Percentiles rank a stretch among this genome's conserved stretches.
These are phyloP conservation scores for Nothoprocta perdicaria DNA, from an alignment of 2,113 vertebrate genomes.

Conservation along the genomic window DNA sequence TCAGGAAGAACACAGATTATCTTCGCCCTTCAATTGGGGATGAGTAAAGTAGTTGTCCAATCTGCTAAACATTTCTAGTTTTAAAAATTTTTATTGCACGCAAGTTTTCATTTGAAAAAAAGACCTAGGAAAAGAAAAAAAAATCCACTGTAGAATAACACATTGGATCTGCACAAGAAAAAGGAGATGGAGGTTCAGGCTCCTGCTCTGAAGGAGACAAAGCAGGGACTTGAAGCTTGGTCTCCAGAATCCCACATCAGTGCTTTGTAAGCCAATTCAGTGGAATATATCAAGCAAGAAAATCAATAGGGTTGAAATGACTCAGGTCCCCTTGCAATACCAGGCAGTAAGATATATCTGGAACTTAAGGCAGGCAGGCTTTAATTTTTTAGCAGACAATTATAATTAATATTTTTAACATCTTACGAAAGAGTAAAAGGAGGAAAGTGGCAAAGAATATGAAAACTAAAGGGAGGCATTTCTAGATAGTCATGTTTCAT, in stretches of 20 bases:
- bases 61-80: not conserved
- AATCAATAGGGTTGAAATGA: not conserved
- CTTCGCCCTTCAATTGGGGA: not conserved
- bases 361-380: not conserved
- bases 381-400: not conserved
- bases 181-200: not conserved
- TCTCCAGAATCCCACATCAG: not conserved
- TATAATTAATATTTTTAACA: accelerated
- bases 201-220: not conserved
- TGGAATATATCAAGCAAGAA: not conserved
- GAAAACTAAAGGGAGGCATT: not conserved
- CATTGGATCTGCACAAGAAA: not conserved
- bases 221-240: not conserved
- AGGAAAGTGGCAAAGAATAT: not conserved
- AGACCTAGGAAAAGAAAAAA: not conserved
- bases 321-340: not conserved
- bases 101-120: not conserved
- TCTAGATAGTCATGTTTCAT: not conserved
- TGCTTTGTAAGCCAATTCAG: not conserved
- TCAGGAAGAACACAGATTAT: not conserved
- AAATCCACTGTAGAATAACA: not conserved
- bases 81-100: not conserved
- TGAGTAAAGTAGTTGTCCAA: not conserved
- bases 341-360: not conserved
- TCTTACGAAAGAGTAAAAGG: not conserved